These are phyloP conservation scores for Momotus momota DNA, from an alignment of 2,797 vertebrate genomes.

Conservation along the genomic window DNA sequence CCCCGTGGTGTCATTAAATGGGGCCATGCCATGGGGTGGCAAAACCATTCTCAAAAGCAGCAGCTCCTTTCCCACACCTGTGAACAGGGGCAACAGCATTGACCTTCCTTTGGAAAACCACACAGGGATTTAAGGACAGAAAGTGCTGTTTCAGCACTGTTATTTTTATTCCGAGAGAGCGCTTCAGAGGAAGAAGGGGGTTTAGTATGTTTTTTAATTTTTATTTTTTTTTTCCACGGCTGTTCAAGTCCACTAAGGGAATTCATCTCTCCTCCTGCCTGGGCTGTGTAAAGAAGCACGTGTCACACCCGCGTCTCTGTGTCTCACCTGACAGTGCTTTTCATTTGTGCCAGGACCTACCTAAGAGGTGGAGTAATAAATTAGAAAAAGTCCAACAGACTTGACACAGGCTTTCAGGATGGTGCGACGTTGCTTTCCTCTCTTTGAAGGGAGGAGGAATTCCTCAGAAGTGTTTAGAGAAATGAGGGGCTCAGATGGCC, in stretches of 20 bases:
- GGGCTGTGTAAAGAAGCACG: not conserved
- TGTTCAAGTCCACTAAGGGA: not conserved
- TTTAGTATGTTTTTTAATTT: not conserved
- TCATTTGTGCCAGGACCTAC: not conserved
- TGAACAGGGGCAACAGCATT: not conserved
- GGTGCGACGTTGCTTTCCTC: not conserved
- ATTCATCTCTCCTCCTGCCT: fast-evolving
- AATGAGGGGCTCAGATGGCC: not conserved
- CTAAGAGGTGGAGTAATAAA: not conserved
- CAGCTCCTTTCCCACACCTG: not conserved
- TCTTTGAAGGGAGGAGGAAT: not conserved
- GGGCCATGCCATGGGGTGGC: not conserved
- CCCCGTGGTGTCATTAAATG: not conserved
- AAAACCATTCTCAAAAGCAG: not conserved
- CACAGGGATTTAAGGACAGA: not conserved
- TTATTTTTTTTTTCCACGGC: fast-evolving
- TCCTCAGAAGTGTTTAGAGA: not conserved
- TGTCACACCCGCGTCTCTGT: not conserved
- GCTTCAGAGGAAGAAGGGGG: not conserved
- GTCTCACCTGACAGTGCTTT: not conserved
- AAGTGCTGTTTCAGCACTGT: conserved; percentile 42
- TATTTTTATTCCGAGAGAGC: conserved; percentile 22
- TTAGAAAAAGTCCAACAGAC: not conserved
- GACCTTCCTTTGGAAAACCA: conserved; percentile 33
- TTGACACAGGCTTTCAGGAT: not conserved